Conservation (phyloP, 2,888 invertebrate species). For the Thelaira solivaga region DNA sequence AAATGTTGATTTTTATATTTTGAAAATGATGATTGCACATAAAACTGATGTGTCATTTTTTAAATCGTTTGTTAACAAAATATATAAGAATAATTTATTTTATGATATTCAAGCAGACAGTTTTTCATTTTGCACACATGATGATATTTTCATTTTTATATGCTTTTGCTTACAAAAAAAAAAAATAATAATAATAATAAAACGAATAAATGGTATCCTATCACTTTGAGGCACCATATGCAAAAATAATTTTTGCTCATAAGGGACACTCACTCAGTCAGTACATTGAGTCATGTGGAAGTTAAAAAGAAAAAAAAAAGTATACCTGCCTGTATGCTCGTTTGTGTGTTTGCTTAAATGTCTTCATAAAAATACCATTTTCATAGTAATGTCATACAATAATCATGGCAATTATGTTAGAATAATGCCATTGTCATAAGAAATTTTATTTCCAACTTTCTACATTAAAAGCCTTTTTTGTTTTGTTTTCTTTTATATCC, state of each 20-base stretch:
- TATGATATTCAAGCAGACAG: neutral
- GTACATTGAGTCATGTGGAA: neutral
- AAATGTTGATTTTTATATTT: neutral
- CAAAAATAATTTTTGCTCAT: constrained; percentile 7
- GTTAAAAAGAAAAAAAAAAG: neutral
- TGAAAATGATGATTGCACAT: neutral
- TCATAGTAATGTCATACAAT: constrained; percentile 46
- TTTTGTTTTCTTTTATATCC: neutral
- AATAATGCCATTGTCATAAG: constrained; percentile 55
- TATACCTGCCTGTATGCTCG: neutral
- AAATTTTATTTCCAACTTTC: constrained; percentile 48
- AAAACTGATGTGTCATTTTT: neutral
- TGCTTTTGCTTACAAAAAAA: too few relatives aligned
- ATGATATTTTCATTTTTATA: neutral
- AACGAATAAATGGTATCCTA: neutral
- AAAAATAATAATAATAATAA: too few relatives aligned
- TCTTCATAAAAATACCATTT: constrained; percentile 23
- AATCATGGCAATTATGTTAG: constrained; percentile 62
- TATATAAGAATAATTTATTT: constrained; percentile 1
- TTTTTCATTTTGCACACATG: constrained; percentile 18
- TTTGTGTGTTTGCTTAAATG: neutral
- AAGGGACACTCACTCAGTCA: too few relatives aligned
- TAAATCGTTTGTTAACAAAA: neutral
- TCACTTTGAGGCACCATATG: constrained; percentile 18
- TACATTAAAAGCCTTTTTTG: neutral